These are phyloP conservation scores for Fabriciana adippe DNA, from an alignment of 2,888 invertebrate genomes.

Conservation along the genomic window DNA sequence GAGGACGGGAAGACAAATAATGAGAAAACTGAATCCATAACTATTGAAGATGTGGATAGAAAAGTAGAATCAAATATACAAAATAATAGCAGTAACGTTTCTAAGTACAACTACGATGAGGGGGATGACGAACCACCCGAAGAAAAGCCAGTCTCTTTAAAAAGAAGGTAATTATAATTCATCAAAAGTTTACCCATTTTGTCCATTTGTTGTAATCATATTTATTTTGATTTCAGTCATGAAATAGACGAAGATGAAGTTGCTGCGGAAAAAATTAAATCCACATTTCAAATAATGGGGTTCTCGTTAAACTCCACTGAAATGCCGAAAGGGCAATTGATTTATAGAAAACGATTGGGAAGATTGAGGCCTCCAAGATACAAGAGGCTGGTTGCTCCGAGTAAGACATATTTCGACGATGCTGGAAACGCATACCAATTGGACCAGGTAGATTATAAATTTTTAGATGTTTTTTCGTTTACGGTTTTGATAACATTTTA, in stretches of 20 bases:
- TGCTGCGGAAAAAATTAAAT: slow-evolving; percentile 81
- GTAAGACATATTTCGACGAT: slow-evolving; percentile 86
- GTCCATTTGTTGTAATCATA: slow-evolving; percentile 14
- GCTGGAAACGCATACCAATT: slow-evolving; percentile 81
- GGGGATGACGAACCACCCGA: slow-evolving; percentile 80
- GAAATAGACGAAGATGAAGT: slow-evolving; percentile 77
- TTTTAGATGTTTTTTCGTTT: background rate
- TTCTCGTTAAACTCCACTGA: slow-evolving; percentile 62
- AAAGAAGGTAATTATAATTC: slow-evolving; percentile 70
- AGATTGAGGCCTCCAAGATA: slow-evolving; percentile 77
- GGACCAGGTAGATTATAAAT: slow-evolving; percentile 52
- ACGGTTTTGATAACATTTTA: too few relatives aligned
- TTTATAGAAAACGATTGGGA: slow-evolving; percentile 84
- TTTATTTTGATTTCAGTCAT: slow-evolving; percentile 66
- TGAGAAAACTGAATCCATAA: slow-evolving; percentile 34
- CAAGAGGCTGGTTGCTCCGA: slow-evolving; percentile 61
- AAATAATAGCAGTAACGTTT: slow-evolving; percentile 22
- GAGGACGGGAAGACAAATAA: slow-evolving; percentile 49
- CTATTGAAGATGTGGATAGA: slow-evolving; percentile 8
- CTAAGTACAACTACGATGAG: slow-evolving; percentile 51
- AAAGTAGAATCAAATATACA: slow-evolving; percentile 15
- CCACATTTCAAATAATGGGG: slow-evolving; percentile 86
- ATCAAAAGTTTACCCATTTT: background rate
- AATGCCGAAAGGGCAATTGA: slow-evolving; percentile 80
- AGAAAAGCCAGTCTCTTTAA: slow-evolving; percentile 75